Base-by-base conservation (phyloP, 2,888 invertebrate genomes). In the Ormia ochracea region DNA sequence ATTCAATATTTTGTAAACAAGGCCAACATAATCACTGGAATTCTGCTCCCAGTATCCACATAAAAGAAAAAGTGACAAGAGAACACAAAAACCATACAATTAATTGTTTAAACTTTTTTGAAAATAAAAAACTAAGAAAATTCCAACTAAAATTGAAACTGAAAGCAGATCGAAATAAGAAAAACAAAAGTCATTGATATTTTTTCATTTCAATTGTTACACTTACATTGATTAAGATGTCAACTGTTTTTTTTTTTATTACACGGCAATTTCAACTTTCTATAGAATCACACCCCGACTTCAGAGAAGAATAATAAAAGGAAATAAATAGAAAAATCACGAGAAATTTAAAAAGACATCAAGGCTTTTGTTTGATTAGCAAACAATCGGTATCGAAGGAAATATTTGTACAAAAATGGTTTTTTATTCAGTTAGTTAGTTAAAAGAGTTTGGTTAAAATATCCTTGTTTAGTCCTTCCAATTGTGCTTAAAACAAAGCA, bases 1-100 rank as follows among this genome's bases (percentile, higher is more conserved):
- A 81, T 82, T 78, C 81, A 85, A 84, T 87, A 84, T 87, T 87
- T 87, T 83, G 85, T 86, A 85, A 87, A 87, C 86, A 87, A 80
- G 81, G 78, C 82, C 80, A 85, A 85, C 1, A 52, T 41, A 48
- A 48, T 33, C 6, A 17, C 7, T 12, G 38, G 43, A 33, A 38
- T 17, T 19, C n/a, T 58, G 36, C 26, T 45, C 33, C 45, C 45
- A 58, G 45, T 36, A 36, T 4, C 23, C 2, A 74, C 23, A 50
- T 5, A 21, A 45, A 50, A 17, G 2, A 14, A 28, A 48, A 48
- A 74, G 9, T 19, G 41, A 58, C 52, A 66, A 33, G 12, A 12
- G 1, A 14, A 14, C 31, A 70, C 21, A 61, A 56, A 45, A 48
- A 56, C 3, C 23, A 41, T 4, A 54, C 36, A 41, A 69, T 69